Conservation (phyloP, 2,113 vertebrate genomes). For the Archocentrus centrarchus region DNA sequence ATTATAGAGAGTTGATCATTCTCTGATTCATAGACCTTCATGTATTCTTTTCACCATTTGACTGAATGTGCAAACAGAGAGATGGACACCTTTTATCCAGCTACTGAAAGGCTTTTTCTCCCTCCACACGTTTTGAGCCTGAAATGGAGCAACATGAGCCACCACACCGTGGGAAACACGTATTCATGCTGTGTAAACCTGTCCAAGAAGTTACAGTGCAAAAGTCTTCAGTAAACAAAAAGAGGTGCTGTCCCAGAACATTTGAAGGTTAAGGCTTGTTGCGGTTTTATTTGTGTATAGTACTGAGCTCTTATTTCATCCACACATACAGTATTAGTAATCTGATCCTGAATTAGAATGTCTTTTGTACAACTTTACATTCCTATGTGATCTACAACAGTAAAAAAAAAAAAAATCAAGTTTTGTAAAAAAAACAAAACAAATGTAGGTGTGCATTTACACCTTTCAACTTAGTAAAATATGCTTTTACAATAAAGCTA, state of each 20-base stretch:
- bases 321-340: background rate
- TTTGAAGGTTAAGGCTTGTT: background rate
- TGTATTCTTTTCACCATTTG: background rate
- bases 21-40: background rate
- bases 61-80: conserved; percentile 30
- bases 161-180: conserved; percentile 8
- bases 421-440: background rate
- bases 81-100: conserved; percentile 22
- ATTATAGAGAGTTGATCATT: background rate
- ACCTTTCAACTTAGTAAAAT: background rate
- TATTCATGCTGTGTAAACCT: conserved; percentile 33
- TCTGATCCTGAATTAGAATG: background rate
- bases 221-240: conserved; percentile 7
- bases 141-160: conserved; percentile 52
- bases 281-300: background rate
- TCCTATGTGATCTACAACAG: background rate
- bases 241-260: background rate
- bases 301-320: background rate
- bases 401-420: background rate
- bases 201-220: conserved; percentile 19
- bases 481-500: background rate
- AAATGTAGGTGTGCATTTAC: background rate
- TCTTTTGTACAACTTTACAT: background rate
- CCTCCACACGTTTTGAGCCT: background rate
- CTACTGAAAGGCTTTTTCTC: conserved; percentile 35